Base-by-base conservation (phyloP, 53 echinoderm and acorn worm genomes). In the Pentamera pediparva region DNA sequence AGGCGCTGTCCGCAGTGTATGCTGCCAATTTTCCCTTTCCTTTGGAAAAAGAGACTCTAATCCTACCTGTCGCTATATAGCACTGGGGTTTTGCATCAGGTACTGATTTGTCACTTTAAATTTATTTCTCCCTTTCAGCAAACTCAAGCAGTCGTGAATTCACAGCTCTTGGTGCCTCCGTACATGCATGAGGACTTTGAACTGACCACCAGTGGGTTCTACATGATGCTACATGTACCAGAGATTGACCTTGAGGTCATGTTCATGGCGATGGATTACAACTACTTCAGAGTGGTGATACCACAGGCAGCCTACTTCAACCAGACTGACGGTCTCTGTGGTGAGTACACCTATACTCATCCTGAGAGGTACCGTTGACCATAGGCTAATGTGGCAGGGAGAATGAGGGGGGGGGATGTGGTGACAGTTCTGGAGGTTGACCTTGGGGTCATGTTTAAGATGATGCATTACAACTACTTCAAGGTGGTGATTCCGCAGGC, bases 301-400 rank as follows among this genome's bases (percentile, higher is more conserved):
- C 86, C 92, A 1, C 27, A 70, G 32, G 65, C 55, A 8, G 25
- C 70, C 8, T 92, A 79, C 86, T 86, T 43, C 59, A 78, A 86
- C 57, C 48, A 45, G 55, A 92, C 92, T 0, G 89, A 92, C 39
- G 92, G 92, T 9, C 74, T 92, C 26, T 92, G 92, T 40, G 92
- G 92, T 92, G 50, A 74, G 92, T 78, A 62, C 24, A 37, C 24
- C n/a, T n/a, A n/a, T n/a, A n/a, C n/a, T n/a, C n/a, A n/a, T n/a
- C n/a, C n/a, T n/a, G n/a, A n/a, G n/a, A n/a, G n/a, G n/a, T n/a
- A n/a, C n/a, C n/a, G n/a, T n/a, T n/a, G n/a, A n/a, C n/a, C n/a
- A n/a, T n/a, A n/a, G n/a, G n/a, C n/a, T n/a, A n/a, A n/a, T n/a
- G n/a, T n/a, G n/a, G n/a, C n/a, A n/a, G n/a, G n/a, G n/a, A n/a